phyloP scores from a whole-genome alignment of 2,113 vertebrate genomes.

The Dipodomys ordii region DNA sequence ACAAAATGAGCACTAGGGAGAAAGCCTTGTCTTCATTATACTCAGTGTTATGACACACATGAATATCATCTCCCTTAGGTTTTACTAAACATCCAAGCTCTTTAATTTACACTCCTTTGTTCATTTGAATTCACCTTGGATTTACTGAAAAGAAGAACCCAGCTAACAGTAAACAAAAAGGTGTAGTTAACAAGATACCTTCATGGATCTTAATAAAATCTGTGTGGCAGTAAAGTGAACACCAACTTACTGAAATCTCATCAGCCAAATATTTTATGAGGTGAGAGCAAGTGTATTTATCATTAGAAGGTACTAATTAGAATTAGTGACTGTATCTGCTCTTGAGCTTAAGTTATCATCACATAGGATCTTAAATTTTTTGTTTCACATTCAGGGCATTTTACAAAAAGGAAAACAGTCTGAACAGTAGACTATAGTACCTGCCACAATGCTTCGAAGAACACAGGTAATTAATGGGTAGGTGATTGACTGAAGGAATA shows the following conservation, averaged over 20 bases:
- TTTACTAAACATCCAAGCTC: conserved; percentile 71
- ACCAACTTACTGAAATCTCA: conserved; percentile 53
- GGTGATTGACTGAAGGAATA: not conserved
- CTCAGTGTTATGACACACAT: conserved; percentile 63
- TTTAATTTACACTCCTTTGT: conserved; percentile 76
- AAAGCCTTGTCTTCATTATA: conserved; percentile 75
- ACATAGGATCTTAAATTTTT: conserved; percentile 13
- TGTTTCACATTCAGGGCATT: conserved; percentile 38
- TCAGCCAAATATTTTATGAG: conserved; percentile 42
- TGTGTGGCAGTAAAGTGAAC: not conserved
- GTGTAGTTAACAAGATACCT: conserved; percentile 67
- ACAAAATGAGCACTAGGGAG: conserved; percentile 67
- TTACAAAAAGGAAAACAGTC: conserved; percentile 32
- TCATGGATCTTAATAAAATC: conserved; percentile 55
- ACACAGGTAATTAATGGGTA: not conserved
- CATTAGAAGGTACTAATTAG: conserved; percentile 64
- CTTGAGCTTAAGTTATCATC: conserved; percentile 35
- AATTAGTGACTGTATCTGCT: conserved; percentile 10
- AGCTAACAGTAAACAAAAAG: conserved; percentile 45
- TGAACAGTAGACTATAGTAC: not conserved
- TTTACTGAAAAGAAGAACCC: conserved; percentile 44
- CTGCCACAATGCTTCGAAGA: not conserved
- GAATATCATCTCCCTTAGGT: conserved; percentile 63
- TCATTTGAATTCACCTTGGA: conserved; percentile 70
- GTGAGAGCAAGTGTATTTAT: not conserved